phyloP scores from a whole-genome alignment of 1,140 invertebrate species.

The Stenopsyche tienmushanensis region DNA sequence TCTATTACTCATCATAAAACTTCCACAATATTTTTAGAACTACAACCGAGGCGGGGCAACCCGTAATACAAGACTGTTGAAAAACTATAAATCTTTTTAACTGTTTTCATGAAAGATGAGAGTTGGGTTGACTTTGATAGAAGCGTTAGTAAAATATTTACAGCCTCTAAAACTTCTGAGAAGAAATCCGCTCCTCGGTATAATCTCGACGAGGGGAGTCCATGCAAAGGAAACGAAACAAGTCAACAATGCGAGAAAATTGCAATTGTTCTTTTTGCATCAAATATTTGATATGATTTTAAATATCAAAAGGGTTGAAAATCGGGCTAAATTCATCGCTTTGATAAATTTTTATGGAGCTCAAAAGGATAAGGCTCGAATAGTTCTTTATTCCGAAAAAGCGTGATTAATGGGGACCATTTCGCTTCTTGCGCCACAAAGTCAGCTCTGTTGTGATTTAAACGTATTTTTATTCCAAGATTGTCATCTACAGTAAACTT shows the following conservation, averaged over 20 bases:
- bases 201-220: neutral
- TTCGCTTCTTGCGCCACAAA: neutral
- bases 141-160: slow-evolving; percentile 23
- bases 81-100: slow-evolving; percentile 27
- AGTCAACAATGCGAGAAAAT: neutral
- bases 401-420: too few relatives aligned
- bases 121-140: slow-evolving; percentile 20
- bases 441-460: too few relatives aligned
- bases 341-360: too few relatives aligned
- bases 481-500: neutral
- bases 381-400: too few relatives aligned
- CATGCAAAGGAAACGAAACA: neutral
- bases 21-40: neutral
- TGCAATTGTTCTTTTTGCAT: neutral
- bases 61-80: slow-evolving; percentile 3
- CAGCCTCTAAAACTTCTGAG: too few relatives aligned
- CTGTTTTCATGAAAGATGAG: slow-evolving; percentile 25
- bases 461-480: neutral
- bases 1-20: neutral
- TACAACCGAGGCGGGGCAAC: too few relatives aligned
- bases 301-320: too few relatives aligned
- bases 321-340: too few relatives aligned
- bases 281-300: too few relatives aligned
- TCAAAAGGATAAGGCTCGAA: too few relatives aligned
- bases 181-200: neutral